Percentiles rank a stretch among this genome's conserved stretches.
Evolutionary conservation across 2,888 invertebrate species (phyloP).

Genomic region (Sinelater perroti): DNA sequence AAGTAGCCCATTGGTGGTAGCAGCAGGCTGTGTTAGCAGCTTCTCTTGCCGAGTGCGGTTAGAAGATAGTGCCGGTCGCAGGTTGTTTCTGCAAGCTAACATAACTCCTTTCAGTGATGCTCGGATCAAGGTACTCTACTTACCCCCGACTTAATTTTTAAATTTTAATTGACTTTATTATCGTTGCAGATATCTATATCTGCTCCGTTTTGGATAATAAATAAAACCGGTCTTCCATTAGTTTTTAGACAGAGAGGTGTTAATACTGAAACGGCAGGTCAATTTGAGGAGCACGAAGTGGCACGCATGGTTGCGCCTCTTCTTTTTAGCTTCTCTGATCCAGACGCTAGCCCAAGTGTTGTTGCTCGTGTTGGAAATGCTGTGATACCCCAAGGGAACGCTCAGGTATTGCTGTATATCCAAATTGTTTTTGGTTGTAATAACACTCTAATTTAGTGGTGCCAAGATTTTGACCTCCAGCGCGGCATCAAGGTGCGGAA

Average conservation of each 20-base stretch:
- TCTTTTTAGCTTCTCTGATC: conserved; percentile 92
- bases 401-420: conserved; percentile 61
- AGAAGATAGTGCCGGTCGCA: conserved; percentile 75
- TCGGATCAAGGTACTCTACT: conserved; percentile 54
- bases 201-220: conserved; percentile 94
- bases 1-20: conserved; percentile 51
- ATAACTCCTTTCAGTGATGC: conserved; percentile 55
- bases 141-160: not conserved
- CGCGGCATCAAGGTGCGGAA: conserved; percentile 60
- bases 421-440: not conserved
- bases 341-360: conserved; percentile 82
- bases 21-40: conserved; percentile 49
- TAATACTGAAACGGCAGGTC: conserved; percentile 81
- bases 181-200: conserved; percentile 73
- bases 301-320: conserved; percentile 92
- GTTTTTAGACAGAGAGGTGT: conserved; percentile 92
- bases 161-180: not conserved
- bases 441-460: conserved; percentile 69
- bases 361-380: conserved; percentile 80
- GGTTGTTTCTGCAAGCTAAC: conserved; percentile 76
- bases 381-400: conserved; percentile 62
- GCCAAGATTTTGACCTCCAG: conserved; percentile 83
- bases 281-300: conserved; percentile 93
- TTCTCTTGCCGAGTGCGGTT: conserved; percentile 68
- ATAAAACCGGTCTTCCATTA: conserved; percentile 94